These are phyloP conservation scores for Sinocyclocheilus anophthalmus DNA, from an alignment of 2,113 vertebrate genomes.

Conservation along the genomic window DNA sequence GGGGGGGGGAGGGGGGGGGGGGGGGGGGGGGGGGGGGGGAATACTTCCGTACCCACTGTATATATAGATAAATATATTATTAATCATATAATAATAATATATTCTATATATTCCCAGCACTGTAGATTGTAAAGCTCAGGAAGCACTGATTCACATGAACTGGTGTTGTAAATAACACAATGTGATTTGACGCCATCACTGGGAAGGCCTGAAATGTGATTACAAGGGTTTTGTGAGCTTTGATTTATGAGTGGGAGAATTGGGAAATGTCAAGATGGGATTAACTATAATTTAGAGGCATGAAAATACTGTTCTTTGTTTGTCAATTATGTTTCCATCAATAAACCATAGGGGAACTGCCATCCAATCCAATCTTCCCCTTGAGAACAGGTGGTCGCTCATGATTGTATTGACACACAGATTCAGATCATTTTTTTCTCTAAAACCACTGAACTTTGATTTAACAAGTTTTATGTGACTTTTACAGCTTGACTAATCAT, in stretches of 20 bases:
- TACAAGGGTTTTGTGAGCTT: conserved; percentile 20
- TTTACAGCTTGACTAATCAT: not conserved
- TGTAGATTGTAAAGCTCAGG: not conserved
- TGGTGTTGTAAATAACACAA: not conserved
- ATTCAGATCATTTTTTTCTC: not conserved
- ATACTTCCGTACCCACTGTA: too few relatives aligned
- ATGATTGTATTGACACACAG: not conserved
- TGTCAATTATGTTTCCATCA: not conserved
- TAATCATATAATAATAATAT: too few relatives aligned
- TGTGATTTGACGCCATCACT: not conserved
- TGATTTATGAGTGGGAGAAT: conserved; percentile 9
- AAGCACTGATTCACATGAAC: not conserved
- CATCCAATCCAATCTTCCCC: not conserved
- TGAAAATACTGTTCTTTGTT: not conserved
- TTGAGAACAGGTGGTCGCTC: not conserved
- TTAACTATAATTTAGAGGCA: conserved; percentile 36
- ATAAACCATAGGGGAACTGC: not conserved
- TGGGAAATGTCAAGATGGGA: conserved; percentile 37
- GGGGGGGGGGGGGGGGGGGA: too few relatives aligned
- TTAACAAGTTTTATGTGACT: not conserved
- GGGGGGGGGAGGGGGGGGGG: too few relatives aligned
- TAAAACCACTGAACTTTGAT: not conserved
- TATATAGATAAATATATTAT: too few relatives aligned
- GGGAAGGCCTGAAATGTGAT: conserved; percentile 23
- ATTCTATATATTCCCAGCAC: too few relatives aligned